These are phyloP conservation scores for Cotesia chilonis DNA, from an alignment of 1,140 invertebrate species.

Conservation along the genomic window DNA sequence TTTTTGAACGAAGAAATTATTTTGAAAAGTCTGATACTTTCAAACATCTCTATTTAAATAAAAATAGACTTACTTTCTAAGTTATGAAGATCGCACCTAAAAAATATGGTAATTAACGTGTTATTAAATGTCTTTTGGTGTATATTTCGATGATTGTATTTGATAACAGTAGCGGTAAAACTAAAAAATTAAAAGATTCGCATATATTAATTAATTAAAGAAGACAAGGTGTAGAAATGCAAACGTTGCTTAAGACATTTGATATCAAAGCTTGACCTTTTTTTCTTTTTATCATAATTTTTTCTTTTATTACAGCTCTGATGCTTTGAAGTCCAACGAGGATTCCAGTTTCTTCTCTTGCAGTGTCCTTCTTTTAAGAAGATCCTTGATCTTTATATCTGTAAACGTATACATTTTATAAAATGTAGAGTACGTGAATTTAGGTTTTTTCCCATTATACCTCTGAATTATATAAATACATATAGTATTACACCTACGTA, in stretches of 20 bases:
- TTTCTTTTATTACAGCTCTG: conserved; percentile 5
- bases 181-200: too few relatives aligned
- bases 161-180: background rate
- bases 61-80: too few relatives aligned
- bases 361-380: conserved; percentile 26
- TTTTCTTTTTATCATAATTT: conserved; percentile 19
- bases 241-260: conserved; percentile 39
- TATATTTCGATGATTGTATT: too few relatives aligned
- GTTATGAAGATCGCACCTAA: background rate
- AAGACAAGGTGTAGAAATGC: conserved; percentile 42
- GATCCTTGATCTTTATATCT: conserved; percentile 31
- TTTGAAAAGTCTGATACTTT: too few relatives aligned
- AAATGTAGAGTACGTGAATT: too few relatives aligned
- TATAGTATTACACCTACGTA: background rate
- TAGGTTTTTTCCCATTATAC: background rate
- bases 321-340: conserved; percentile 12
- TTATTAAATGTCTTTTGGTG: too few relatives aligned
- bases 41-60: too few relatives aligned
- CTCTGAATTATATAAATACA: background rate
- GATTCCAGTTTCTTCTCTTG: conserved; percentile 32
- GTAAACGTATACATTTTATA: background rate
- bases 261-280: conserved; percentile 27
- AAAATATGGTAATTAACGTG: conserved; percentile 10
- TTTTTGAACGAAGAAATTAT: too few relatives aligned
- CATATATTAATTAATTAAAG: conserved; percentile 46